Base-by-base conservation (phyloP, 2,797 vertebrate species). In the Chelidonichthys spinosus region DNA sequence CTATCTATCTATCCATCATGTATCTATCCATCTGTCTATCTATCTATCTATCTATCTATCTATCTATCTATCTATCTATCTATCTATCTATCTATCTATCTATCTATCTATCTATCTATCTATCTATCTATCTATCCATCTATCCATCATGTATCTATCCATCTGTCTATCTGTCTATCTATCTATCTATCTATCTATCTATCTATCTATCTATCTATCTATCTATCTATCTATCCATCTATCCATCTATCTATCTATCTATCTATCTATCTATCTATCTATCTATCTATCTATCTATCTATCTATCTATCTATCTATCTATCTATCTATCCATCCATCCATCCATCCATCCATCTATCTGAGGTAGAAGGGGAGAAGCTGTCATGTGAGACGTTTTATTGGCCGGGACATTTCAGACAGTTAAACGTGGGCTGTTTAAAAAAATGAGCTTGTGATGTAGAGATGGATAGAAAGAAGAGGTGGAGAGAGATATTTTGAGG, bases 311-410 rank as follows among this genome's bases (percentile, higher is more conserved):
- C 70, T 85, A 74, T 59, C 58, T 60, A 8, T 60, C 58, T 60
- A 6, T 59, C 58, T 36, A 52, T 84, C 71, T 69, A 55, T 86
- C 80, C 74, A 11, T 52, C 18, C 25, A 25, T 50, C n/a, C 11
- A 5, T 52, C 49, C 25, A 11, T 52, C 49, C 25, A 5, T 32
- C 18, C 6, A 25, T 52, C 49, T 52, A 74, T 82, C 66, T 76
- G 69, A 63, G 63, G 46, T 15, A 53, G 52, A 80, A 39, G 53
- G 65, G 40, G 42, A 71, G 67, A 82, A 72, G 72, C 68, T 78
- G 76, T 60, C 76, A 72, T 42, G 40, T 83, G 78, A 88, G 74
- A 89, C 63, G 65, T n/a, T 86, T 91, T 89, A 88, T 85, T 84
- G 89, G 84, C 14, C 11, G 53, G 61, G 52, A 72, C 64, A 59